Conservation (phyloP, 1,140 invertebrate species). For the Gonioctena quinquepunctata region DNA sequence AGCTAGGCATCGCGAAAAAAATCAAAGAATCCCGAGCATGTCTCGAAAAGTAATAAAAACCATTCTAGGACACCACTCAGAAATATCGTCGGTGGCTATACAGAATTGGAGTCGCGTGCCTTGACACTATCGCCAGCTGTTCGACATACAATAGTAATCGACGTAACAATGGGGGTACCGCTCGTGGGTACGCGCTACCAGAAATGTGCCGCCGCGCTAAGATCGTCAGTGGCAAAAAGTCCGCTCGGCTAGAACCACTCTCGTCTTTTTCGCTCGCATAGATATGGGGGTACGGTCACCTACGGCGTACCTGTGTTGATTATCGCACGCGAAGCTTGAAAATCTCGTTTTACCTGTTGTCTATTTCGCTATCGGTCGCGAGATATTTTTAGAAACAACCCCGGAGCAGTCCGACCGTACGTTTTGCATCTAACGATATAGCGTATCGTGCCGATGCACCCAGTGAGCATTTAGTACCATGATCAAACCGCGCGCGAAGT, state of each 20-base stretch:
- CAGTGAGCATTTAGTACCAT: neutral
- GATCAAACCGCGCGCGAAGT: neutral
- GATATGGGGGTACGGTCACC: constrained; percentile 1
- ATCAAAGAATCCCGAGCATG: too few species aligned
- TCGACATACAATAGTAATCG: neutral
- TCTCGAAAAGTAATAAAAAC: too few species aligned
- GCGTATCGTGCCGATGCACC: neutral
- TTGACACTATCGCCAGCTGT: neutral
- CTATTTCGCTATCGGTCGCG: constrained; percentile 30
- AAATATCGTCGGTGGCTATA: neutral
- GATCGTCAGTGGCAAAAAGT: constrained; percentile 8
- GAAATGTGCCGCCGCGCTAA: neutral
- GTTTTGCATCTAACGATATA: neutral
- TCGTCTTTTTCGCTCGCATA: neutral
- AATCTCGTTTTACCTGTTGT: constrained; percentile 52
- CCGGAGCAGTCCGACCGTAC: constrained; percentile 10
- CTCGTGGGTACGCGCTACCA: neutral
- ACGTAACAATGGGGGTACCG: neutral
- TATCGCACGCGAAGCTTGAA: constrained; percentile 41
- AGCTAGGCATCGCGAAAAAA: too few species aligned
- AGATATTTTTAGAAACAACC: constrained; percentile 44
- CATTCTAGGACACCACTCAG: neutral
- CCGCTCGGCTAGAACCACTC: neutral
- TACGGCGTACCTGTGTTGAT: constrained; percentile 30
- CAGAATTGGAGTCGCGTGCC: neutral